phyloP scores from a whole-genome alignment of 2,888 invertebrate genomes.

The Brachyptera putata region DNA sequence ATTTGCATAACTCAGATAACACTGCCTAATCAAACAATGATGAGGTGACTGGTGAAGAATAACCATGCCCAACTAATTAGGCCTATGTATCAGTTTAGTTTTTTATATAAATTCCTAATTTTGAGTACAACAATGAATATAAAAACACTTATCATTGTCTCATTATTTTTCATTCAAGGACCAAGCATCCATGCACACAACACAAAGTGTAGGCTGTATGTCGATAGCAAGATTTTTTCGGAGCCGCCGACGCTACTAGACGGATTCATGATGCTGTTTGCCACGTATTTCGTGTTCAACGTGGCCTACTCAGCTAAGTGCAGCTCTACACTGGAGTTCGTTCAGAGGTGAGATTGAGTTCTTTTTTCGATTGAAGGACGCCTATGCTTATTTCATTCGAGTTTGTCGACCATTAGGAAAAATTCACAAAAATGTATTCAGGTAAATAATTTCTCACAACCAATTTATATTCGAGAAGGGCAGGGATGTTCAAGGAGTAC shows the following conservation, averaged over 20 bases:
- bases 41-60: too few relatives aligned
- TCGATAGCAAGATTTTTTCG: background rate
- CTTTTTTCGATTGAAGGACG: too few relatives aligned
- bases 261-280: background rate
- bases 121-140: background rate
- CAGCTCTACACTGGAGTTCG: background rate
- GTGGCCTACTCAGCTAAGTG: background rate
- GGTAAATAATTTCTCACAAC: too few relatives aligned
- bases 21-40: too few relatives aligned
- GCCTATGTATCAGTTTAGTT: background rate
- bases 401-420: too few relatives aligned
- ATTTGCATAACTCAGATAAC: too few relatives aligned
- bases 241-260: background rate
- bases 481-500: too few relatives aligned
- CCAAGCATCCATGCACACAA: background rate
- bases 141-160: background rate
- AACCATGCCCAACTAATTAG: background rate
- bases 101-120: background rate
- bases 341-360: background rate
- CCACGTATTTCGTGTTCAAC: background rate
- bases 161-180: background rate
- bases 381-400: too few relatives aligned
- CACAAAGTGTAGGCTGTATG: background rate
- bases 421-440: too few relatives aligned
- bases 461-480: too few relatives aligned